phyloP scores from a whole-genome alignment of 2,888 invertebrate species.

The Electrophaes corylata region DNA sequence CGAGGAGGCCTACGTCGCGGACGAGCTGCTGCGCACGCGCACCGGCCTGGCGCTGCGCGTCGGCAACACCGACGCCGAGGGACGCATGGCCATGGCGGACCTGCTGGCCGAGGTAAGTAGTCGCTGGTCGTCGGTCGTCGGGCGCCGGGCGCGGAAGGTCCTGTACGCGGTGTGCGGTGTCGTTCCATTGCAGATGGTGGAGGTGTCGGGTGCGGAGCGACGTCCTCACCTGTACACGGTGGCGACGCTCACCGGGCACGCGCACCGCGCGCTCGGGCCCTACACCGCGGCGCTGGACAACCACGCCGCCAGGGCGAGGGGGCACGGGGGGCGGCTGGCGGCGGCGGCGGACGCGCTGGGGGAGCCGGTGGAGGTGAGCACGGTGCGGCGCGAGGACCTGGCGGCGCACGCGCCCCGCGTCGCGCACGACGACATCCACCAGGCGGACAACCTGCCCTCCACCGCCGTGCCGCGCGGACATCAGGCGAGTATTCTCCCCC shows the following conservation, averaged over 20 bases:
- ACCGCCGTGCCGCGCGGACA: conserved; percentile 88
- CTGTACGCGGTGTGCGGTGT: too few relatives aligned
- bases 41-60: conserved; percentile 93
- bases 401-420: conserved; percentile 86
- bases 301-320: conserved; percentile 85
- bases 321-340: conserved; percentile 84
- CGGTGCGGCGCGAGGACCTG: conserved; percentile 90
- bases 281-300: conserved; percentile 92
- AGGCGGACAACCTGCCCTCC: conserved; percentile 89
- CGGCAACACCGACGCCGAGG: conserved; percentile 98
- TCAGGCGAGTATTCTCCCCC: too few relatives aligned
- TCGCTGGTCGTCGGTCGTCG: too few relatives aligned
- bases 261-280: conserved; percentile 86
- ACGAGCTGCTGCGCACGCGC: conserved; percentile 94
- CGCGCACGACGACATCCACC: conserved; percentile 94
- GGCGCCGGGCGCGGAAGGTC: conserved; percentile 90
- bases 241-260: conserved; percentile 96
- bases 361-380: conserved; percentile 92
- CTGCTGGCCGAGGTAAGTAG: conserved; percentile 88
- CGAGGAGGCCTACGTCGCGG: conserved; percentile 93
- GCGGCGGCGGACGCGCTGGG: conserved; percentile 87
- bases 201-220: conserved; percentile 86
- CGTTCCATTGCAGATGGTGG: too few relatives aligned
- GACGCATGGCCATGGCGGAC: conserved; percentile 96
- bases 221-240: conserved; percentile 95